Percentiles rank a stretch among this genome's conserved stretches.
These are phyloP conservation scores for Mamestra configurata DNA, from an alignment of 1,140 invertebrate species.

Conservation along the genomic window DNA sequence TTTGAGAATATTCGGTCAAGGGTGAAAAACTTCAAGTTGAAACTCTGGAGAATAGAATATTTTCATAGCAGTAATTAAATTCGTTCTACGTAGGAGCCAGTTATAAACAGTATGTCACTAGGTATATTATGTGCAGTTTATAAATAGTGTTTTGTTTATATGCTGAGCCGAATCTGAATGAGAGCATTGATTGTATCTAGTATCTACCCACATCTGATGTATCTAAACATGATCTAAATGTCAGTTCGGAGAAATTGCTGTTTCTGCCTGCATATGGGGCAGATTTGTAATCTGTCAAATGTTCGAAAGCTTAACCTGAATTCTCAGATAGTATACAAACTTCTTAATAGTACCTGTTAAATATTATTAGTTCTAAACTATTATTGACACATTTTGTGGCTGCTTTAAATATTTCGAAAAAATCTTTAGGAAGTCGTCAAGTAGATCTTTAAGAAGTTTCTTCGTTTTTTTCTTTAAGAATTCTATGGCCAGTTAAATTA, in stretches of 20 bases:
- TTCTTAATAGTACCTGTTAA: no score
- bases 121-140: neutral
- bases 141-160: slow-evolving; percentile 34
- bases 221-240: neutral
- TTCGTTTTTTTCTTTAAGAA: no score
- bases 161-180: slow-evolving; percentile 13
- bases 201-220: neutral
- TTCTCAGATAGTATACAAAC: no score
- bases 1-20: no score
- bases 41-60: neutral
- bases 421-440: no score
- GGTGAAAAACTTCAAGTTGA: neutral
- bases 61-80: slow-evolving; percentile 1
- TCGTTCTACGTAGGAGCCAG: neutral
- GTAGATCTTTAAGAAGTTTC: no score
- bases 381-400: no score
- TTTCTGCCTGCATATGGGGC: neutral
- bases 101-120: neutral
- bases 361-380: no score
- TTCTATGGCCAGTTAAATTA: no score
- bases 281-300: neutral
- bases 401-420: no score
- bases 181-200: slow-evolving; percentile 14
- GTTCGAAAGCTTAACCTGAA: neutral
- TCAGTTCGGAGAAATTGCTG: slow-evolving; percentile 17